phyloP scores from a whole-genome alignment of 2,888 invertebrate genomes.

The Limnephilus marmoratus region DNA sequence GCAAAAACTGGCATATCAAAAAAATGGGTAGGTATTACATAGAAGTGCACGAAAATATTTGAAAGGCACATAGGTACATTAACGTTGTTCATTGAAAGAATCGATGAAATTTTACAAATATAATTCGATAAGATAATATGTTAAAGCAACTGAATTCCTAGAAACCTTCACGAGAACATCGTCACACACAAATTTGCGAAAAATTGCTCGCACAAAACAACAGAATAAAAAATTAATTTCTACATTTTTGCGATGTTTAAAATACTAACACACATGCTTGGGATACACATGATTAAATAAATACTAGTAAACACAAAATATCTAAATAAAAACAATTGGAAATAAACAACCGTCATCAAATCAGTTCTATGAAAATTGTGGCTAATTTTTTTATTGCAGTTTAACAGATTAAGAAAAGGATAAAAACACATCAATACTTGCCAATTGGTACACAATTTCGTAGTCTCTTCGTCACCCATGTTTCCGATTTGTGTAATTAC shows the following conservation, averaged over 20 bases:
- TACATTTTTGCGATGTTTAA: not conserved
- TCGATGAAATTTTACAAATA: not conserved
- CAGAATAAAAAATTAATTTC: not conserved
- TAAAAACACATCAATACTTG: conserved; percentile 52
- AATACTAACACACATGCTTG: not conserved
- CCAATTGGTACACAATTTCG: conserved; percentile 59
- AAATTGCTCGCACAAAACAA: not conserved
- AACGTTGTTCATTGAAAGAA: not conserved
- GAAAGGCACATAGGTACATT: not conserved
- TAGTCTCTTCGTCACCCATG: conserved; percentile 60
- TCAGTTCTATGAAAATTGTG: conserved; percentile 2
- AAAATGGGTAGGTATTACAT: not conserved
- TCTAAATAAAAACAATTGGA: not conserved
- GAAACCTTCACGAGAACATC: not conserved
- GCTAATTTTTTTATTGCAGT: conserved; percentile 6
- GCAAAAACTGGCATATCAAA: not conserved
- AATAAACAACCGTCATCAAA: conserved; percentile 43
- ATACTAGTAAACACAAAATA: conserved; percentile 28
- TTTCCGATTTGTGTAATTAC: conserved; percentile 47
- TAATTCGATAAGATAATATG: not conserved
- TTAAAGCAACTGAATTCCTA: not conserved
- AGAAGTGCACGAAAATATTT: not conserved
- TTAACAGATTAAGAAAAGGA: not conserved
- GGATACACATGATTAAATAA: not conserved
- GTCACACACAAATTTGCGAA: not conserved